Evolutionary conservation across 2,797 vertebrate species (phyloP), one percentile per base, ranked within the genome.

Genomic region (Amphiprion clarkii): DNA sequence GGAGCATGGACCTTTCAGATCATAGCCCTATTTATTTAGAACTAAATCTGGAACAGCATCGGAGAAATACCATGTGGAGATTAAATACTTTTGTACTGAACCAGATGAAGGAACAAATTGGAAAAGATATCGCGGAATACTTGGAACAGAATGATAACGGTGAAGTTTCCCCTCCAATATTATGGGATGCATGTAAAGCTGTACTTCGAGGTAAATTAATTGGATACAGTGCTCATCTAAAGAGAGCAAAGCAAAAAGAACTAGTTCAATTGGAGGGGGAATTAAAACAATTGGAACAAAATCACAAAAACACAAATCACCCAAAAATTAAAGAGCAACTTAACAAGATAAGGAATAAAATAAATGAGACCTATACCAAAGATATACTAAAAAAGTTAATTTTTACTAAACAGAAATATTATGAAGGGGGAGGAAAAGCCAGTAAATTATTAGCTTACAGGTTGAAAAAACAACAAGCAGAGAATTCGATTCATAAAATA

Each of bases 401-500:
- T 1, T 54, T 54, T 29, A 27, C 60, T 21, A 62, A 75, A 51
- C 71, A 79, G 3, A 71, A 19, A 5, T 58, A 40, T 49, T 60
- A 65, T 52, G 68, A 56, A 54, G 44, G 49, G 4, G 72, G 63
- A 1, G 16, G 55, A 6, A 67, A 70, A 73, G 53, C 64, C 11
- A 44, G 29, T 10, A 82, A 73, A 68, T 3, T 77, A 1, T 67
- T 71, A 17, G 11, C 23, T 23, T 23, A 23, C 23, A 23, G 23
- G 23, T 23, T 23, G 23, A 23, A 23, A 23, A 23, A 23, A 19
- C 71, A 78, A 59, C 61, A 75, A 17, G 76, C 58, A 12, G 57
- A 83, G 25, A 75, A 53, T 7, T 67, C 56, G 54, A 65, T 82
- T 10, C 23, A 70, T 64, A 76, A 71, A 23, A 67, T 62, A 4